phyloP scores from a whole-genome alignment of 2,797 vertebrate genomes.

The Chelidonichthys spinosus region DNA sequence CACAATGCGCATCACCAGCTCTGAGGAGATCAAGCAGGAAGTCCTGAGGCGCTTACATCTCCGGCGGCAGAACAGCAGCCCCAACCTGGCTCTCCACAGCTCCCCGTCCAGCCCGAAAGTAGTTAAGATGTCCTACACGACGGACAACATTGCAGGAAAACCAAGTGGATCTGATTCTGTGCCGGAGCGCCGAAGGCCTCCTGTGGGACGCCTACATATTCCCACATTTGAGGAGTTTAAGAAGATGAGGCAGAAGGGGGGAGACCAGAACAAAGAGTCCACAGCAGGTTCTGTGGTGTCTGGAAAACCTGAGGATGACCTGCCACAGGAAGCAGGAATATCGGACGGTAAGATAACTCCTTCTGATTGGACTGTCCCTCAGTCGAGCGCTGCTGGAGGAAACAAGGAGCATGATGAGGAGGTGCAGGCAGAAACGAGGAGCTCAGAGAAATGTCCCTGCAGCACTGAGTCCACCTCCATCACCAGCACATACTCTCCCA shows the following conservation, averaged over 20 bases:
- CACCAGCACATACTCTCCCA: constrained; percentile 71
- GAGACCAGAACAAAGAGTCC: constrained; percentile 43
- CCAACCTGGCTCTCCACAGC: constrained; percentile 80
- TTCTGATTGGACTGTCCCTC: constrained; percentile 6
- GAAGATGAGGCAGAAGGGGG: constrained; percentile 87
- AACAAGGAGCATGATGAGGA: constrained; percentile 6
- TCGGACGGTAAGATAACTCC: not conserved
- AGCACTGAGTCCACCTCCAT: not conserved
- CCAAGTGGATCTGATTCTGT: constrained; percentile 40
- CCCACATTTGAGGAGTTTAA: constrained; percentile 94
- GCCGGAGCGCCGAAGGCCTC: constrained; percentile 70
- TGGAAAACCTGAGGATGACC: constrained; percentile 16
- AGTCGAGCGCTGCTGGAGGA: constrained; percentile 1
- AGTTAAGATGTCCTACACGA: constrained; percentile 80
- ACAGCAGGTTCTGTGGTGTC: constrained; percentile 36
- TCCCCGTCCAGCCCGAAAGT: constrained; percentile 59
- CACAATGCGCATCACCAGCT: constrained; percentile 78
- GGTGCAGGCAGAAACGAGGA: constrained; percentile 6
- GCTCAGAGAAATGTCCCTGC: constrained; percentile 32
- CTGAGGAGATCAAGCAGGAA: constrained; percentile 90
- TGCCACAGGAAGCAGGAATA: constrained; percentile 10
- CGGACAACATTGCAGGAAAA: constrained; percentile 74
- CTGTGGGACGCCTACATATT: constrained; percentile 85
- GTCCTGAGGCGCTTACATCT: constrained; percentile 86
- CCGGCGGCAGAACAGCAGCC: constrained; percentile 89